phyloP scores from a whole-genome alignment of 2,797 vertebrate genomes.

The Chiroxiphia lanceolata region DNA sequence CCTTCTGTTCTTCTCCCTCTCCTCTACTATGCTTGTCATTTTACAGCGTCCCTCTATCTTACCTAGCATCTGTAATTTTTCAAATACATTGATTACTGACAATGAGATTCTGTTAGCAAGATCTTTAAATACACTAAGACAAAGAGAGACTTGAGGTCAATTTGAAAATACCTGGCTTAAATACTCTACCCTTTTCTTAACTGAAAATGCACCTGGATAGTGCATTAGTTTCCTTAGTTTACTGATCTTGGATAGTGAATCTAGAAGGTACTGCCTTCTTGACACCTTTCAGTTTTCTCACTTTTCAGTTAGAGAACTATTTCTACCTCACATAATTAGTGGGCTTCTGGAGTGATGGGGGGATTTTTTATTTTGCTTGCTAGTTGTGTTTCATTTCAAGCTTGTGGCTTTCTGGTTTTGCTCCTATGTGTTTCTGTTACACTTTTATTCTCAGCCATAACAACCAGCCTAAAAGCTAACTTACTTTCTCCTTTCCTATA shows the following conservation, averaged over 20 bases:
- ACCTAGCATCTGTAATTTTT: not conserved
- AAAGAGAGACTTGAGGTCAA: not conserved
- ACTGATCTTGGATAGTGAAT: not conserved
- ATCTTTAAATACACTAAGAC: not conserved
- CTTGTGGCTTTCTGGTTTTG: not conserved
- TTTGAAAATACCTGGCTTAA: not conserved
- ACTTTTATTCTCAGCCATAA: not conserved
- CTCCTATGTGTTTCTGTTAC: not conserved
- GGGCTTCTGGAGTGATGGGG: not conserved
- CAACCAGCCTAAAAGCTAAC: not conserved
- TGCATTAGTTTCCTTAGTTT: not conserved
- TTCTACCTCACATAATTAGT: not conserved
- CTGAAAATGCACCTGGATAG: not conserved
- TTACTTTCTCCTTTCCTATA: not conserved
- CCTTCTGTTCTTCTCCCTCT: not conserved
- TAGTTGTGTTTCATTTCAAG: not conserved
- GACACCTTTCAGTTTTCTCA: not conserved
- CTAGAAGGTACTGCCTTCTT: not conserved
- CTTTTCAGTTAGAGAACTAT: not conserved
- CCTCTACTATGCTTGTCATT: not conserved
- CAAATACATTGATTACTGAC: not conserved
- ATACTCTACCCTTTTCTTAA: not conserved
- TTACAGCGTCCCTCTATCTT: not conserved
- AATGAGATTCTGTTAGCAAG: not conserved
- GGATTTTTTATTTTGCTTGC: not conserved